Conservation (phyloP, 2,113 vertebrate genomes). For the Poeciliopsis occidentalis region DNA sequence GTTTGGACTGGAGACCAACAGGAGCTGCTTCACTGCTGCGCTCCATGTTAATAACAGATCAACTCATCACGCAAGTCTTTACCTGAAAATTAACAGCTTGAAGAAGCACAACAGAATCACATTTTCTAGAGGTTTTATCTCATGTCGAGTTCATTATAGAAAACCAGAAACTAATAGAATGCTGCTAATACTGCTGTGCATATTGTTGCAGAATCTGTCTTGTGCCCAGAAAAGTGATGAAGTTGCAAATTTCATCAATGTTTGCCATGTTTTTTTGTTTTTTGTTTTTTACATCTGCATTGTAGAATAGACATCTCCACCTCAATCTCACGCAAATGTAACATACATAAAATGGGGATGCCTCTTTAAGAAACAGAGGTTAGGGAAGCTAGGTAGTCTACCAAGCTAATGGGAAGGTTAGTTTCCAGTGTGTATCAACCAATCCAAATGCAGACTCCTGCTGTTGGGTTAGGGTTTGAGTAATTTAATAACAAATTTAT, state of each 20-base stretch:
- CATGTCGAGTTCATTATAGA: not conserved
- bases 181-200: not conserved
- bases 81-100: not conserved
- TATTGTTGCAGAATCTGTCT: not conserved
- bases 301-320: too few species aligned
- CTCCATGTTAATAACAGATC: slow-evolving; percentile 15
- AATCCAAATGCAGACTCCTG: too few species aligned
- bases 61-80: slow-evolving; percentile 34
- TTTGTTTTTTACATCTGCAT: too few species aligned
- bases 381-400: too few species aligned
- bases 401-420: too few species aligned
- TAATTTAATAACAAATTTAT: too few species aligned
- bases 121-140: not conserved
- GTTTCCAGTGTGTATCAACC: too few species aligned
- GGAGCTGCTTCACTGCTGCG: slow-evolving; percentile 19
- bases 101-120: not conserved
- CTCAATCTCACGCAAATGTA: not conserved
- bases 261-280: too few species aligned
- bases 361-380: too few species aligned
- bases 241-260: too few species aligned
- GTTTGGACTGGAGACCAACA: slow-evolving; percentile 24
- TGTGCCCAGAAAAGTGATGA: not conserved
- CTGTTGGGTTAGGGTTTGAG: too few species aligned
- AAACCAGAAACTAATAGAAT: not conserved
- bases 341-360: too few species aligned